These are phyloP conservation scores for Alviniconcha marisindica DNA, from an alignment of 1,140 invertebrate genomes.

Conservation along the genomic window DNA sequence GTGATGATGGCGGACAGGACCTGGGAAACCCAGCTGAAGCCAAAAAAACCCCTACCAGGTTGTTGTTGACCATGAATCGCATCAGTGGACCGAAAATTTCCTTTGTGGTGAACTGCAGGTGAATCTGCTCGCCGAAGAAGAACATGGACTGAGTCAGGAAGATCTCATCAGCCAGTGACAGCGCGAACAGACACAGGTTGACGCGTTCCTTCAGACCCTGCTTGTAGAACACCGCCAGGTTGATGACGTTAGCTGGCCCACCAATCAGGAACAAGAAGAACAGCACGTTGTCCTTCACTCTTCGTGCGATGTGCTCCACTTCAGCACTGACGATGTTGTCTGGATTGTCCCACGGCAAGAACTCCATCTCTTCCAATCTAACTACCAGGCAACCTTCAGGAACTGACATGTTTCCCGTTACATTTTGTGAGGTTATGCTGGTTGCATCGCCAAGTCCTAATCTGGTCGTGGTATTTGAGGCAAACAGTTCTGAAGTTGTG, in stretches of 20 bases:
- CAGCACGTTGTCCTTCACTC: neutral
- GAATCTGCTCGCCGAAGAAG: neutral
- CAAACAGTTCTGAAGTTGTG: too few relatives aligned
- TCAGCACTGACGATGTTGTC: constrained; percentile 12
- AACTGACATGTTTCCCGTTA: too few relatives aligned
- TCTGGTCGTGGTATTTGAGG: too few relatives aligned
- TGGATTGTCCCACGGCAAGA: neutral
- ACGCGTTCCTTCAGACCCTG: neutral
- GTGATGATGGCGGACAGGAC: constrained; percentile 2
- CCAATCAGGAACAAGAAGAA: constrained; percentile 12
- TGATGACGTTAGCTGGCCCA: constrained; percentile 3
- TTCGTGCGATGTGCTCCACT: neutral
- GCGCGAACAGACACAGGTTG: neutral
- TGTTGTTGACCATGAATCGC: neutral
- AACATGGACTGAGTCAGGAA: neutral
- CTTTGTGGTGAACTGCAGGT: neutral
- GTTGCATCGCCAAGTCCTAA: too few relatives aligned
- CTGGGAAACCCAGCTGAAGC: neutral
- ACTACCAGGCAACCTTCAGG: too few relatives aligned
- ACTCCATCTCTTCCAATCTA: neutral
- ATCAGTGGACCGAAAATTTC: neutral
- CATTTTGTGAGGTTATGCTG: too few relatives aligned
- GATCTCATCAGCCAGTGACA: neutral
- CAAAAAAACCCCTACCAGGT: neutral
- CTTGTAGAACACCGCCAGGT: constrained; percentile 17